phyloP scores from a whole-genome alignment of 2,113 vertebrate genomes.

The Archocentrus centrarchus region DNA sequence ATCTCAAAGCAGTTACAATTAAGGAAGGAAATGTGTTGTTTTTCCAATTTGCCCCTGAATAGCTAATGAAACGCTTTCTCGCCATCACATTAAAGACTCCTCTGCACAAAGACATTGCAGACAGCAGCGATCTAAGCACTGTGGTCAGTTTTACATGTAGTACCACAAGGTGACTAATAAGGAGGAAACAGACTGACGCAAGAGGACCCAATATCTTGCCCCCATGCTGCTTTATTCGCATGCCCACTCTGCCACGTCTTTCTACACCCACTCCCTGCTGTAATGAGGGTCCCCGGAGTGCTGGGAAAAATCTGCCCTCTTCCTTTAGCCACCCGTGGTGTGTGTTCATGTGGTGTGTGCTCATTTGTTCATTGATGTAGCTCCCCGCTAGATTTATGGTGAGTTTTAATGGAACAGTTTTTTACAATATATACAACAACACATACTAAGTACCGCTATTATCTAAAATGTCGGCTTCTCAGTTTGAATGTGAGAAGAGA shows the following conservation, averaged over 20 bases:
- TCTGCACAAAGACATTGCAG: not conserved
- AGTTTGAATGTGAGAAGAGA: not conserved
- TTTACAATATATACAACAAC: constrained; percentile 4
- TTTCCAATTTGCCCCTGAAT: not conserved
- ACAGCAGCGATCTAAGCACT: not conserved
- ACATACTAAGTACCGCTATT: not conserved
- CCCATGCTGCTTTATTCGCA: constrained; percentile 58
- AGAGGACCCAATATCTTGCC: constrained; percentile 44
- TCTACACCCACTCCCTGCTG: constrained; percentile 63
- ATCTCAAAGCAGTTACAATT: not conserved
- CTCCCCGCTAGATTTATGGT: constrained; percentile 27
- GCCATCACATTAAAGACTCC: not conserved
- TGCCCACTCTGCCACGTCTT: constrained; percentile 22
- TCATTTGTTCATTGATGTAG: constrained; percentile 47
- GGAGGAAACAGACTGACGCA: constrained; percentile 56
- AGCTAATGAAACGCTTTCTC: not conserved
- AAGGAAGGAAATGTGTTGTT: not conserved
- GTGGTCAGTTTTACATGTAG: constrained; percentile 46
- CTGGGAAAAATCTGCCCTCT: constrained; percentile 31
- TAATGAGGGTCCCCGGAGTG: constrained; percentile 70
- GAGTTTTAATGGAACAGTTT: constrained; percentile 36
- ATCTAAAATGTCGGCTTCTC: not conserved
- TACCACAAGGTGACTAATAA: constrained; percentile 57
- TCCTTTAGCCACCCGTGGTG: constrained; percentile 39
- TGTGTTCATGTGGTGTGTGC: constrained; percentile 40